Percentiles rank a stretch among this genome's conserved stretches.
Conservation (phyloP, 2,888 invertebrate genomes). For the Nemotelus nigrinus region DNA sequence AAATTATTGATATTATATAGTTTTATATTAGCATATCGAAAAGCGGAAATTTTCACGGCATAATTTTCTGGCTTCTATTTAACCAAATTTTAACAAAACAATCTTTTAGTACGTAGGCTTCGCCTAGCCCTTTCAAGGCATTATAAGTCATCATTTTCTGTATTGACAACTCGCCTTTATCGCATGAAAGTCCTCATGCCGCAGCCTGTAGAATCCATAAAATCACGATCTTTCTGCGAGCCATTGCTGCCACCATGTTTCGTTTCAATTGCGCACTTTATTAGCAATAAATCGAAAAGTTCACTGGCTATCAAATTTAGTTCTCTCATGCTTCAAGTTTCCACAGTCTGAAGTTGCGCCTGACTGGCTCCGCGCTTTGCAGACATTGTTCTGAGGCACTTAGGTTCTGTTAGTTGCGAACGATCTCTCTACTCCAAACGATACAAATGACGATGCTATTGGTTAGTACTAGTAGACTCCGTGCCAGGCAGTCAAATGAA, state of each 20-base stretch:
- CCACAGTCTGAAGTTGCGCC: slow-evolving; percentile 17
- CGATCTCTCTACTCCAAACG: slow-evolving; percentile 9
- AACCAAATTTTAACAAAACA: too few species aligned
- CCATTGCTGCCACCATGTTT: slow-evolving; percentile 30
- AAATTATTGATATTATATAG: too few species aligned
- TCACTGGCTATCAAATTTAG: slow-evolving; percentile 15
- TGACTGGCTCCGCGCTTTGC: slow-evolving; percentile 10
- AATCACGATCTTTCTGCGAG: slow-evolving; percentile 45
- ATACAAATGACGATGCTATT: slow-evolving; percentile 32
- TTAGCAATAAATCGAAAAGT: slow-evolving; percentile 46
- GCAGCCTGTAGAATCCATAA: slow-evolving; percentile 36
- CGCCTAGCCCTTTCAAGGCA: too few species aligned
- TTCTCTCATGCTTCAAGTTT: slow-evolving; percentile 5
- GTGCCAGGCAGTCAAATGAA: slow-evolving; percentile 27
- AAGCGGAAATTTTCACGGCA: too few species aligned
- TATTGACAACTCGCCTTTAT: neutral
- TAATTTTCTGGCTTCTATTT: too few species aligned
- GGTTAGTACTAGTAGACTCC: slow-evolving; percentile 8
- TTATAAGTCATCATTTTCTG: too few species aligned
- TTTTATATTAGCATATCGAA: too few species aligned
- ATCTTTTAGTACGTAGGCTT: too few species aligned
- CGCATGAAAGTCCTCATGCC: slow-evolving; percentile 3
- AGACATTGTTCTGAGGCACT: neutral
- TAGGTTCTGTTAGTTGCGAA: neutral
- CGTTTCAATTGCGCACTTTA: slow-evolving; percentile 46